Evolutionary conservation across 1,140 invertebrate genomes (phyloP).

Genomic region (Gryon sp.): DNA sequence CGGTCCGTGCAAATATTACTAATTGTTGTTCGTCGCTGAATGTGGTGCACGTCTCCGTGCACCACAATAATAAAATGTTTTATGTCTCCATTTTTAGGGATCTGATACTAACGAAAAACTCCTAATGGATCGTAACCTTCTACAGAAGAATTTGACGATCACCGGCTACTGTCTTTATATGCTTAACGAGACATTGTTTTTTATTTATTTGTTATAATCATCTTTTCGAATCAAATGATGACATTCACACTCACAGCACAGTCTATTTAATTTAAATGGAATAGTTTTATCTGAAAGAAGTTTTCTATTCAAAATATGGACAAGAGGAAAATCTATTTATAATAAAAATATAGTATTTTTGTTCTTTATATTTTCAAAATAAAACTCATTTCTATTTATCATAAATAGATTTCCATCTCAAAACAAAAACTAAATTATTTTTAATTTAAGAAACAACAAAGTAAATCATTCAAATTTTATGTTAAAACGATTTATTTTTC

Average conservation of each 20-base stretch:
- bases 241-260: slow-evolving; percentile 48
- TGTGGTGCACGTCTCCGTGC: slow-evolving; percentile 23
- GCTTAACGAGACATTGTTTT: slow-evolving; percentile 52
- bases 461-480: too few relatives aligned
- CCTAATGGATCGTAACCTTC: slow-evolving; percentile 47
- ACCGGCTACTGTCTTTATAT: slow-evolving; percentile 55
- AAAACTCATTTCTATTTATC: too few relatives aligned
- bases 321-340: too few relatives aligned
- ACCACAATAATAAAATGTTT: slow-evolving; percentile 62
- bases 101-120: slow-evolving; percentile 48
- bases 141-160: slow-evolving; percentile 53
- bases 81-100: slow-evolving; percentile 56
- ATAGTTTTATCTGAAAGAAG: too few relatives aligned
- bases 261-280: too few relatives aligned
- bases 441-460: too few relatives aligned
- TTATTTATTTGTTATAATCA: slow-evolving; percentile 25
- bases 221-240: slow-evolving; percentile 51
- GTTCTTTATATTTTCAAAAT: too few relatives aligned
- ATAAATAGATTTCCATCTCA: too few relatives aligned
- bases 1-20: slow-evolving; percentile 52
- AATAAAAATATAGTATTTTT: too few relatives aligned
- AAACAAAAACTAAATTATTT: too few relatives aligned
- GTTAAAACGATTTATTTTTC: too few relatives aligned
- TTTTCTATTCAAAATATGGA: too few relatives aligned
- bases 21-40: slow-evolving; percentile 40